Conservation (phyloP, 2,113 vertebrate species). For the Mustela nigripes region DNA sequence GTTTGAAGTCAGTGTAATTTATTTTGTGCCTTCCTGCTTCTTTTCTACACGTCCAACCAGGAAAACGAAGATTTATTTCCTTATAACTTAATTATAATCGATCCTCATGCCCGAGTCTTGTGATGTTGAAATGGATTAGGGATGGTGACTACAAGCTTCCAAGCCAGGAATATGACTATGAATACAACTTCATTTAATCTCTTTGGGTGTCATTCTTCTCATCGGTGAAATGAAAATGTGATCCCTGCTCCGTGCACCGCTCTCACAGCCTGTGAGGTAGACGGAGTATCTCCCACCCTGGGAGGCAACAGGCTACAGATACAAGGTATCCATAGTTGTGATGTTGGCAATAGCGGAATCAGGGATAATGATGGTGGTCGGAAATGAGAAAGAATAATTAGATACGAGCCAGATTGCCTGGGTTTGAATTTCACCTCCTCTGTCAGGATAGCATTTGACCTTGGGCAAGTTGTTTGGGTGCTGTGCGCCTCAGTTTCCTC, state of each 20-base stretch:
- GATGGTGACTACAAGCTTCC: not conserved
- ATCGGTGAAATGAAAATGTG: not conserved
- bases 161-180: rapidly evolving
- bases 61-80: slow-evolving; percentile 51
- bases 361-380: not conserved
- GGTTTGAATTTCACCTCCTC: not conserved
- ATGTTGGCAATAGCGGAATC: not conserved
- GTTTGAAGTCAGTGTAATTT: slow-evolving; percentile 17
- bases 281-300: rapidly evolving
- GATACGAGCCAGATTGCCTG: not conserved
- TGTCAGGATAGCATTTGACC: not conserved
- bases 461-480: not conserved
- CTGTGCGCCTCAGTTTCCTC: slow-evolving; percentile 24
- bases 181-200: not conserved
- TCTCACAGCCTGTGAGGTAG: not conserved
- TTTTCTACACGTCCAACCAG: not conserved
- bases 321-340: not conserved
- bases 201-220: not conserved
- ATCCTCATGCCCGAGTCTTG: not conserved
- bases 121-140: not conserved
- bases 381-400: not conserved
- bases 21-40: not conserved
- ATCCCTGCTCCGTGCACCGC: not conserved
- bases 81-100: slow-evolving; percentile 33
- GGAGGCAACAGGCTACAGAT: no score